A percentile compares a stretch with the other conserved stretches of the same genome.
Conservation (phyloP, 2,797 vertebrate genomes). For the Tapirus indicus region DNA sequence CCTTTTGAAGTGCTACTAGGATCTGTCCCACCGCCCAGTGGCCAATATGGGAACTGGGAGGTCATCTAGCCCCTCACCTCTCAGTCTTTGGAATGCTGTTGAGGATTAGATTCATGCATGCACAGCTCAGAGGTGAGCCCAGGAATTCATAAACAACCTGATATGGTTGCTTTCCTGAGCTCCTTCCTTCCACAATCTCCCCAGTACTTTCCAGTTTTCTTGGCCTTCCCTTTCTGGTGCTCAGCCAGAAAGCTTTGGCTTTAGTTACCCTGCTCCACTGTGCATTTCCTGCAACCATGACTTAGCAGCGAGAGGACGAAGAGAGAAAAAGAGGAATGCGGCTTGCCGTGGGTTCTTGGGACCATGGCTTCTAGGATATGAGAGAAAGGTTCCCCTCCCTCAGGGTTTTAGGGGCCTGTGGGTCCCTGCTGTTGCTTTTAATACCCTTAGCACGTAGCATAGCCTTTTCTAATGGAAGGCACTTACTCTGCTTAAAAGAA, state of each 20-base stretch:
- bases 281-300: not conserved
- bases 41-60: not conserved
- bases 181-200: not conserved
- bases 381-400: not conserved
- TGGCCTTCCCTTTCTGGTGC: not conserved
- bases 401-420: not conserved
- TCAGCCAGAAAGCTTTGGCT: not conserved
- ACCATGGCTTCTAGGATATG: not conserved
- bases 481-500: slow-evolving; percentile 16
- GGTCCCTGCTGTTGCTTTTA: not conserved
- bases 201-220: not conserved
- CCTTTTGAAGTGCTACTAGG: not conserved
- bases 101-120: slow-evolving; percentile 4
- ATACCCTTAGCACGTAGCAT: not conserved
- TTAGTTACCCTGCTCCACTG: not conserved
- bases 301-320: not conserved
- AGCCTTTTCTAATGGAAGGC: not conserved
- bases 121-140: not conserved
- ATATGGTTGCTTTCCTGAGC: slow-evolving; percentile 3
- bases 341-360: not conserved
- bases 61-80: not conserved
- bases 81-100: slow-evolving; percentile 5
- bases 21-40: not conserved
- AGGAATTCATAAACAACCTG: slow-evolving; percentile 49
- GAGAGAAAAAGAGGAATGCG: not conserved